A percentile compares a stretch with the other conserved stretches of the same genome.
phyloP scores from a whole-genome alignment of 53 echinoderm and acorn worm genomes.

The Arbacia lixula region DNA sequence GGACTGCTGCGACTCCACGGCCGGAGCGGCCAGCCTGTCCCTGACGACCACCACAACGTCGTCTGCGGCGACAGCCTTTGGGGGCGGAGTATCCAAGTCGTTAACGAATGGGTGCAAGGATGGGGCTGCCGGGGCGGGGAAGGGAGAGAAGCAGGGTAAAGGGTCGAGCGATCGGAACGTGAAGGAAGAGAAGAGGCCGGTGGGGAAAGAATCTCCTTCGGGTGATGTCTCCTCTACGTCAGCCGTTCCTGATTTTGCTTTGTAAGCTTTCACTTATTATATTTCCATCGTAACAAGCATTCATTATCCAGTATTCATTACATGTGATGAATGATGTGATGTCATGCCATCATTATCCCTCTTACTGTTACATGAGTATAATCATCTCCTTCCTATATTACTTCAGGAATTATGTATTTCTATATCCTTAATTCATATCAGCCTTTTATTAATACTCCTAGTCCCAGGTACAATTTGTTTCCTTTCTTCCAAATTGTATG shows the following conservation, averaged over 20 bases:
- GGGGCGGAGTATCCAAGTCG: constrained; percentile 5
- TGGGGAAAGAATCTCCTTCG: constrained; percentile 69
- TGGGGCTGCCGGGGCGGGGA: background rate
- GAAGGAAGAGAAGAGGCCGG: constrained; percentile 29
- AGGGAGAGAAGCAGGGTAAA: constrained; percentile 20
- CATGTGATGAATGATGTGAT: too few species aligned
- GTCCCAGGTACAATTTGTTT: too few species aligned
- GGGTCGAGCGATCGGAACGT: background rate
- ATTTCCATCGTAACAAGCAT: too few species aligned
- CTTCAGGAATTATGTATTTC: too few species aligned
- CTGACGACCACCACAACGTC: background rate
- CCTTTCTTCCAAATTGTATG: too few species aligned
- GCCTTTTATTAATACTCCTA: too few species aligned
- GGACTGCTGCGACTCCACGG: constrained; percentile 68
- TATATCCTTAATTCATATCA: too few species aligned
- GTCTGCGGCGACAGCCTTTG: background rate
- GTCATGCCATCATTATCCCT: too few species aligned
- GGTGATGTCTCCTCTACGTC: constrained; percentile 80
- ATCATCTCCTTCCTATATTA: too few species aligned
- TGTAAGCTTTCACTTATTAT: too few species aligned
- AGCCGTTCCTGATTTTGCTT: constrained; percentile 66
- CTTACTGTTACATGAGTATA: too few species aligned
- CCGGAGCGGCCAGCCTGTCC: background rate
- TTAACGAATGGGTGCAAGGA: constrained; percentile 4
- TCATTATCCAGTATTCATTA: too few species aligned